Evolutionary conservation across 2,797 vertebrate species (phyloP).

Genomic region (Rachycentron canadum): DNA sequence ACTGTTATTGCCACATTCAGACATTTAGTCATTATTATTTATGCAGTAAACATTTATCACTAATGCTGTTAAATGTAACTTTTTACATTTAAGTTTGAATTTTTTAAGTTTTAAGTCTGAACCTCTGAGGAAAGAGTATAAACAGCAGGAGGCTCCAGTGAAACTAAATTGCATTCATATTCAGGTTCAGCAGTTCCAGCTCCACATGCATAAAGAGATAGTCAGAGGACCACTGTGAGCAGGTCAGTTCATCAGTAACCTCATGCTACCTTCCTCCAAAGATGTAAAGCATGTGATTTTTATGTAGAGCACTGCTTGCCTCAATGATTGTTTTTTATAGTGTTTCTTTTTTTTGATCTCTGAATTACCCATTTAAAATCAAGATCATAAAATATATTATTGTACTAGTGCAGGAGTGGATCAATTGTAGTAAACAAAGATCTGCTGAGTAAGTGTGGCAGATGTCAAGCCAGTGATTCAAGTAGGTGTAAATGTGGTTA

Average conservation of each 20-base stretch:
- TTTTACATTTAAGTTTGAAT: too few species aligned
- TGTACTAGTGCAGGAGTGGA: neutral
- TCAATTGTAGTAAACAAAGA: constrained; percentile 9
- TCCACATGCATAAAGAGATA: neutral
- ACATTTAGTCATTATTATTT: neutral
- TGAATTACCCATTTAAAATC: neutral
- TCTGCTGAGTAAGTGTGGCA: neutral
- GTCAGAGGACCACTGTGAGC: neutral
- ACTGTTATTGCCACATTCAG: neutral
- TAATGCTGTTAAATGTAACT: neutral
- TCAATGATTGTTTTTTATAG: neutral
- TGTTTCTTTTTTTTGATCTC: neutral
- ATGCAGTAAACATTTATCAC: neutral
- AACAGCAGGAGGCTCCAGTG: neutral
- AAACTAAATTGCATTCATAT: neutral
- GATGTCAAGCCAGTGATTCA: constrained; percentile 24
- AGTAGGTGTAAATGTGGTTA: constrained; percentile 4
- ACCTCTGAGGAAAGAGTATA: neutral
- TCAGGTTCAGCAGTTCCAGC: neutral
- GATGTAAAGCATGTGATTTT: neutral
- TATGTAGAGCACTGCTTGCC: neutral
- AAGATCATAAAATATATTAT: neutral
- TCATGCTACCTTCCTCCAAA: neutral
- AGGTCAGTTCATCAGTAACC: constrained; percentile 1
- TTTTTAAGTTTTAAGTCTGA: neutral